Percentiles rank a stretch among this genome's conserved stretches.
Conservation (phyloP, 2,797 vertebrate genomes). For the Falco novaeseelandiae region DNA sequence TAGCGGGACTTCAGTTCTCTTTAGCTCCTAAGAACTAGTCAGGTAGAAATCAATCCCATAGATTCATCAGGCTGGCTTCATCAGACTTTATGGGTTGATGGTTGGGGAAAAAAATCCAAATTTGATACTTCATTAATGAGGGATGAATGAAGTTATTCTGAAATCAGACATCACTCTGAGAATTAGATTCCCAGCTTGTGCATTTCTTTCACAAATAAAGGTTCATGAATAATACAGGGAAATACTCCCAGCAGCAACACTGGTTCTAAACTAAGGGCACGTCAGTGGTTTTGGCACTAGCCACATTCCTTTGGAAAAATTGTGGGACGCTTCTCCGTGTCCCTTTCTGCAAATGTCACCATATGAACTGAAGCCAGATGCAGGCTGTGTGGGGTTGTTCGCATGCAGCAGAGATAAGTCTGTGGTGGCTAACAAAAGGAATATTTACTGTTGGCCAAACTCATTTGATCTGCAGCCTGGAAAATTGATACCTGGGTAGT, state of each 20-base stretch:
- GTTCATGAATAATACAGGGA: not conserved
- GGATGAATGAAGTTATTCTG: not conserved
- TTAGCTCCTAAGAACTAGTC: not conserved
- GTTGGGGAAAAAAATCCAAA: rapidly evolving
- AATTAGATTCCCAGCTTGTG: not conserved
- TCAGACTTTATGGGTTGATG: rapidly evolving
- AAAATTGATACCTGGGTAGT: not conserved
- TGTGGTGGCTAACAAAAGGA: not conserved
- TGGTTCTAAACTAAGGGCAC: rapidly evolving
- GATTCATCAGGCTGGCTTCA: not conserved
- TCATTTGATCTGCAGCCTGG: not conserved
- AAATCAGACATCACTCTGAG: not conserved
- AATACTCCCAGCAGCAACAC: rapidly evolving
- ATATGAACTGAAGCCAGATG: rapidly evolving
- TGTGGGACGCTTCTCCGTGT: not conserved
- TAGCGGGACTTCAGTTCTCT: not conserved
- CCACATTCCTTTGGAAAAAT: rapidly evolving
- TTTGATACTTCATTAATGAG: not conserved
- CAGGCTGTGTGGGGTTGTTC: rapidly evolving
- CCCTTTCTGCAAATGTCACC: not conserved
- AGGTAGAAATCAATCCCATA: not conserved
- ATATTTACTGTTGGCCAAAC: not conserved
- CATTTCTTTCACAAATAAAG: not conserved
- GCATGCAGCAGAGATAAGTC: not conserved
- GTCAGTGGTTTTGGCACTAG: not conserved